Base-by-base conservation (phyloP, 2,888 invertebrate species). In the Ischnus inquisitorius region DNA sequence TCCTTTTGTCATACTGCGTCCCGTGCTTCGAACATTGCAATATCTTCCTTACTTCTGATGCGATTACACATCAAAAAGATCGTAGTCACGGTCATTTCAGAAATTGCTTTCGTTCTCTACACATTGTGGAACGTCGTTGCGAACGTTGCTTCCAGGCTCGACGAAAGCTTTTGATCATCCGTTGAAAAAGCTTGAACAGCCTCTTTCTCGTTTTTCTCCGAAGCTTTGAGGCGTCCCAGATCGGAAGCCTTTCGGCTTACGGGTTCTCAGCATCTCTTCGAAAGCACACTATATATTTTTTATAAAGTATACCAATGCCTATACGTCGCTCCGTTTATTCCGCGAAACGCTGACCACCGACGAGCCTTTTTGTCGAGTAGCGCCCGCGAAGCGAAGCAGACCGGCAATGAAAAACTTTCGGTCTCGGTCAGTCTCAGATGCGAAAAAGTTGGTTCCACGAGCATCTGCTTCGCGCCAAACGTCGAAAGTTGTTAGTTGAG, bases 301-400 rank as follows among this genome's bases (percentile, higher is more conserved):
- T 19, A 57, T 25, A 65, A 69, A 77, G 48, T 77, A 76, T 82
- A 57, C 12, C 8, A 12, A 6, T 51, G 34, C 39, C 25, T 57
- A 54, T 79, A 85, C 79, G 77, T 85, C 76, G 65, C 67, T 62
- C 68, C 71, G 71, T 82, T 82, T 78, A 86, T 83, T 83, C 69
- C 78, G 62, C 39, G 48, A 82, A 83, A 82, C 68, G 79, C 75
- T 68, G 67, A 34, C 46, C 60, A 68, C 43, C 67, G 69, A 19
- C 54, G 25, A 14, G 43, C 28, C 34, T 75, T 79, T 75, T 51
- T 54, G 65, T 72, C 60, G 43, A 28, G 14, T 51, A 39, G 48
- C 39, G 19, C 25, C 14, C 3, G 57, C 12, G 25, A 14, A 57
- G 22, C 75, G 28, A 67, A 43, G 60, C 34, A 76, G 64, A 64